Evolutionary conservation across 1,140 invertebrate species (phyloP), one percentile per base, ranked within the genome.

Genomic region (Drosophila oshimai): DNA sequence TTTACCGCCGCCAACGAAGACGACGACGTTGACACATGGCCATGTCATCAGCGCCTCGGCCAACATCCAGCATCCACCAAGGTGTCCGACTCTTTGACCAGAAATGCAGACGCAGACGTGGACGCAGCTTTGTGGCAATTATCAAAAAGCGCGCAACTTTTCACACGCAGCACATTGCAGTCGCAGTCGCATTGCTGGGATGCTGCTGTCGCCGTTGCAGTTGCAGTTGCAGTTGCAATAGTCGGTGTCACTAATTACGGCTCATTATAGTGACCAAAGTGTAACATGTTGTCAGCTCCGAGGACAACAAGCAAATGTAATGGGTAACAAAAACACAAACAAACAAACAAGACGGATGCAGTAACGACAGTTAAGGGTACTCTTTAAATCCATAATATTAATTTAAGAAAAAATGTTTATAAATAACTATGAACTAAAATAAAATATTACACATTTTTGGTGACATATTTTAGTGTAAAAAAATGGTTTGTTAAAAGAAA

Each of bases 191-290:
- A 58, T 68, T 61, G 61, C 44, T 61, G 20, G 46, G 34, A 37
- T 70, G 29, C 54, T 33, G 54, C 26, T 39, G 57, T 50, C 13
- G 74, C 34, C 36, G 61, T 74, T 76, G 74, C 47, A 50, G 12
- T 50, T 36, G 34, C 42, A 77, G 80, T 34, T 37, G 74, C 74
- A 47, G 67, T 28, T 60, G 29, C 58, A 78, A n/a, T n/a, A n/a
- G n/a, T 61, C 73, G 75, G 73, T 80, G 70, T 54, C 76, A 87
- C 81, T 87, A 87, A 87, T 87, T 87, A 87, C 81, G 81, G 73
- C 81, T 87, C 81, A 87, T 87, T 87, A 87, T 87, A 74, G 81
- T 87, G 81, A 87, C 81, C 81, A 87, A 87, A 87, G 81, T 87
- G 81, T 87, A 87, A 74, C 81, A 87, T 87, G 81, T 87, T 87